Conservation (phyloP, 2,888 invertebrate species). For the Trachelus troglodyta region DNA sequence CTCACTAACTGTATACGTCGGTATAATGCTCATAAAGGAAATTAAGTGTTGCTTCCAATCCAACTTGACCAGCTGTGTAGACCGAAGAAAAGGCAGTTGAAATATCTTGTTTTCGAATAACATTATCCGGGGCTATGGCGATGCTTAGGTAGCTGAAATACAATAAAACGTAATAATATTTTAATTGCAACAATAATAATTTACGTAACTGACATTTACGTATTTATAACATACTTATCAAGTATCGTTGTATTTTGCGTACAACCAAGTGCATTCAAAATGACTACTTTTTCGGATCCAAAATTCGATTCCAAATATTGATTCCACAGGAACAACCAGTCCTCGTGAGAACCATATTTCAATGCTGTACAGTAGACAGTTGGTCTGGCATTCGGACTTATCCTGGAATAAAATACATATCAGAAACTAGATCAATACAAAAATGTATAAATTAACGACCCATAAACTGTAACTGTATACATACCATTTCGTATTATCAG, state of each 20-base stretch:
- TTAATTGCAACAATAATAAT: not conserved
- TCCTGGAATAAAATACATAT: constrained; percentile 57
- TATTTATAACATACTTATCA: constrained; percentile 58
- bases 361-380: constrained; percentile 83
- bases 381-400: constrained; percentile 74
- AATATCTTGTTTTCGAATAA: constrained; percentile 62
- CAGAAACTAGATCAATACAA: not conserved
- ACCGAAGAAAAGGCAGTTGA: constrained; percentile 56
- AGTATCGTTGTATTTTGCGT: constrained; percentile 62
- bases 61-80: constrained; percentile 49
- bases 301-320: constrained; percentile 72
- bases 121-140: constrained; percentile 23
- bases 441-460: not conserved
- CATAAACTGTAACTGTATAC: not conserved
- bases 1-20: constrained; percentile 43
- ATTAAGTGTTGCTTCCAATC: constrained; percentile 37
- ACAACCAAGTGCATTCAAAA: constrained; percentile 69
- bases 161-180: not conserved
- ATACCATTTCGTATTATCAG: constrained; percentile 18
- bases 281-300: constrained; percentile 68
- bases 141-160: constrained; percentile 34
- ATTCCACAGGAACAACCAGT: constrained; percentile 77
- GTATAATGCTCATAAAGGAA: constrained; percentile 38
- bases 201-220: constrained; percentile 35
- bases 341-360: constrained; percentile 71